Evolutionary conservation across 2,797 vertebrate species (phyloP), one percentile per base, ranked within the genome.

Genomic region (Aeoliscus strigatus): DNA sequence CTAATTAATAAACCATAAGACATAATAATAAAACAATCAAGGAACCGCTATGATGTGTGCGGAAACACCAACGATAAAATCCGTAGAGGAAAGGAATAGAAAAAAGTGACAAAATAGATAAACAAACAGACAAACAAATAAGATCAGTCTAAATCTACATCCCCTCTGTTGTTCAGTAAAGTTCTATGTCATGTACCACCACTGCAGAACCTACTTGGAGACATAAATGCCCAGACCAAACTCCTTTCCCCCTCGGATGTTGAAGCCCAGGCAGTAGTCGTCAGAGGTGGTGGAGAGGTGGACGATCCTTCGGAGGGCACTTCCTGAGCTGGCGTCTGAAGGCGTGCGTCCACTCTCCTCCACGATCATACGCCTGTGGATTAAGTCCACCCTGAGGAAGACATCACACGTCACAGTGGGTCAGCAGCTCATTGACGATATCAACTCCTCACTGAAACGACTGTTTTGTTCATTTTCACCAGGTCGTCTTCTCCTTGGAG

Each of bases 171-270:
- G n/a, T n/a, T n/a, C n/a, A n/a, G n/a, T n/a, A n/a, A n/a, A n/a
- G n/a, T n/a, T n/a, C n/a, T n/a, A n/a, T n/a, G n/a, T n/a, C n/a
- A n/a, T n/a, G n/a, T n/a, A n/a, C n/a, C n/a, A n/a, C n/a, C n/a
- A n/a, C n/a, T n/a, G n/a, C n/a, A n/a, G n/a, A n/a, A n/a, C 90
- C 1, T 93, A 98, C 96, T 93, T 98, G 56, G 96, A 99, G 44
- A 99, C 94, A 0, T 96, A 99, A 66, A 99, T 97, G 52, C 96
- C 95, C n/a, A 99, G 88, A 66, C 93, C 93, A 0, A 97, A 98
- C 78, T 98, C 95, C 83, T 90, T 93, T 40, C 96, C 96, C 0
- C 96, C 96, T 0, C 96, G 89, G 81, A 98, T 97, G 83, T 99
- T 99, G 84, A 99, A 97, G 53, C 96, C 95, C 70, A 98, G 83